A percentile compares a stretch with the other conserved stretches of the same genome.
phyloP scores from a whole-genome alignment of 2,888 invertebrate genomes.

The Pediacus dermestoides region DNA sequence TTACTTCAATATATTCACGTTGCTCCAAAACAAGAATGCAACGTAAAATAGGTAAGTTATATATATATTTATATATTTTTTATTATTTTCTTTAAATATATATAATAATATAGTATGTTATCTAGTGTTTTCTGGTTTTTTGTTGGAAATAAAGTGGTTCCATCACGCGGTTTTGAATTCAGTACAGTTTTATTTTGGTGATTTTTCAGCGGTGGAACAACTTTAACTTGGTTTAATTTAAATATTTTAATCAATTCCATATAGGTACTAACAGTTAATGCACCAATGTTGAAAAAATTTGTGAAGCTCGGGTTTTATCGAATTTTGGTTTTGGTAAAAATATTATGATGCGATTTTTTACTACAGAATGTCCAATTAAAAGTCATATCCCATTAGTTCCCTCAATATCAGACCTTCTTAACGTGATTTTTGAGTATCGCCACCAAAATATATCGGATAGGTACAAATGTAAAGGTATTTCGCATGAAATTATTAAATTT shows the following conservation, averaged over 20 bases:
- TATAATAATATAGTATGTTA: not conserved
- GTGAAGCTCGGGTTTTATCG: no score
- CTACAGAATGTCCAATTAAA: no score
- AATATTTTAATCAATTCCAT: constrained; percentile 39
- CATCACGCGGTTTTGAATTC: not conserved
- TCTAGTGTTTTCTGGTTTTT: not conserved
- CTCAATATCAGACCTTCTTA: no score
- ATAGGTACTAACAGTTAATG: constrained; percentile 32
- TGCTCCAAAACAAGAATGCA: constrained; percentile 25
- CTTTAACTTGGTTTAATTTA: constrained; percentile 1
- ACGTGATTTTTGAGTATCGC: no score
- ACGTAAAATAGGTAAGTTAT: constrained; percentile 26
- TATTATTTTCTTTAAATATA: constrained; percentile 2
- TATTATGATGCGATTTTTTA: no score
- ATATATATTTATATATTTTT: constrained; percentile 10
- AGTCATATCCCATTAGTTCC: no score
- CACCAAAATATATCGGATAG: no score
- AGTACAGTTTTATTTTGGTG: constrained; percentile 16
- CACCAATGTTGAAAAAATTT: constrained; percentile 25
- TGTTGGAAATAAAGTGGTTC: not conserved
- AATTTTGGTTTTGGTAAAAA: no score
- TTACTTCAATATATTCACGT: constrained; percentile 34
- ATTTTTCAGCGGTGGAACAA: constrained; percentile 1
- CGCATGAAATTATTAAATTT: no score
- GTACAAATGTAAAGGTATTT: no score